Base-by-base conservation (phyloP, 2,888 invertebrate species). In the Petrolisthes cinctipes region DNA sequence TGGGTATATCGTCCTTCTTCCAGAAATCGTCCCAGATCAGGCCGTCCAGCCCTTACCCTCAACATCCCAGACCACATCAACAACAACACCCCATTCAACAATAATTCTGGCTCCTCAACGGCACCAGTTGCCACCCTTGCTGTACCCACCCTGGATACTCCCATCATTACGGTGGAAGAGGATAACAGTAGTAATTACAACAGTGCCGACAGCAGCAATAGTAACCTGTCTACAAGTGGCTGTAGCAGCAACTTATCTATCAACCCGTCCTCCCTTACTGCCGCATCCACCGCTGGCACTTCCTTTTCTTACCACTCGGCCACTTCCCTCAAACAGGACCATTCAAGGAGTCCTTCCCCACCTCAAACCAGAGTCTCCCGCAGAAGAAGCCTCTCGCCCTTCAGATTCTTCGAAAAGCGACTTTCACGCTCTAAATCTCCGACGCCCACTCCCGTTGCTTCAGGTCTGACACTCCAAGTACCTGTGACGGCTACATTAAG, bases 1-100 rank as follows among this genome's bases (percentile, higher is more conserved):
- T 86, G 86, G 86, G 87, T 87, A 14, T 87, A 87, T 68, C 80
- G 83, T 6, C 87, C 87, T n/a, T 6, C 61, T 37, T 73, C 84
- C 17, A 73, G 84, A 4, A 51, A 57, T 4, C 80, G 84, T 4
- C 37, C 56, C 17, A 54, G 86, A 68, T 57, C 83, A 4, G 53
- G 78, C 14, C 81, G 61, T 4, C 53, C 56, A 23, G 20, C 73
- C 20, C 81, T 81, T 9, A 66, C 56, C 71, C 73, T 87, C 7
- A 37, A 61, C 20, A 73, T 84, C 11, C 87, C 86, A 37, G 53
- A 14, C 61, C 5, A 17, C n/a, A 57, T 5, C 54, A 73, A 53
- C 51, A 51, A 37, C 76, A 61, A 56, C 23, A 51, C 61, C 17
- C 2, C 61, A 56, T 11, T 20, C 54, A 4, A 17, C 51, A 4